Evolutionary conservation across 2,888 invertebrate species (phyloP).

Genomic region (Drosophila meridionalis): DNA sequence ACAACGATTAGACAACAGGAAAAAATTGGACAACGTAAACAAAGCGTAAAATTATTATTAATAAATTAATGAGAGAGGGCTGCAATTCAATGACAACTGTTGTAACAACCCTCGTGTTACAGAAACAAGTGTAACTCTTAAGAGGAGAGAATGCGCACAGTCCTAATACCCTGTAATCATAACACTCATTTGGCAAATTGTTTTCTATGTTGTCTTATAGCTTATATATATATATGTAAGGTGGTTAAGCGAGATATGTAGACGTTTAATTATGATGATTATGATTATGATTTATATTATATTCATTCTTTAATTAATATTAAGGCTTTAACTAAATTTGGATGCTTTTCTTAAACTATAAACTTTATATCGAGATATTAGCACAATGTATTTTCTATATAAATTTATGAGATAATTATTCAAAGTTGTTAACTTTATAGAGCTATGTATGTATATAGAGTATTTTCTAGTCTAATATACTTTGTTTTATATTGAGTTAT

Average conservation of each 20-base stretch:
- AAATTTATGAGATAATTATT: neutral
- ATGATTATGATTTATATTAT: neutral
- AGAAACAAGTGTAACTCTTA: conserved; percentile 69
- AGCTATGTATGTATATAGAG: neutral
- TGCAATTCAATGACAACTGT: conserved; percentile 62
- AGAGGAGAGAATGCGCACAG: conserved; percentile 10
- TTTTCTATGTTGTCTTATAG: neutral
- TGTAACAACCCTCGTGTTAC: conserved; percentile 57
- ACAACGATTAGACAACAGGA: conserved; percentile 46
- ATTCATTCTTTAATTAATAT: neutral
- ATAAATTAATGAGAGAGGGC: conserved; percentile 57
- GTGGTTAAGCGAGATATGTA: neutral
- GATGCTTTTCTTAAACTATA: neutral
- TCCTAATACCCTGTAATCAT: conserved; percentile 17
- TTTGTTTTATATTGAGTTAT: too few relatives aligned
- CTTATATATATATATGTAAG: neutral
- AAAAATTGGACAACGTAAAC: conserved; percentile 71
- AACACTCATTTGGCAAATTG: neutral
- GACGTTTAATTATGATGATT: neutral
- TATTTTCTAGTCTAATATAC: neutral
- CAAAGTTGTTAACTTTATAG: neutral
- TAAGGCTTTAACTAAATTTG: neutral
- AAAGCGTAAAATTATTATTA: conserved; percentile 81
- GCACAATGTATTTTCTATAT: neutral
- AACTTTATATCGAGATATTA: neutral